Evolutionary conservation across 2,888 invertebrate genomes (phyloP), one percentile per base, ranked within the genome.

Genomic region (Scaptomyza cyrtandrae): DNA sequence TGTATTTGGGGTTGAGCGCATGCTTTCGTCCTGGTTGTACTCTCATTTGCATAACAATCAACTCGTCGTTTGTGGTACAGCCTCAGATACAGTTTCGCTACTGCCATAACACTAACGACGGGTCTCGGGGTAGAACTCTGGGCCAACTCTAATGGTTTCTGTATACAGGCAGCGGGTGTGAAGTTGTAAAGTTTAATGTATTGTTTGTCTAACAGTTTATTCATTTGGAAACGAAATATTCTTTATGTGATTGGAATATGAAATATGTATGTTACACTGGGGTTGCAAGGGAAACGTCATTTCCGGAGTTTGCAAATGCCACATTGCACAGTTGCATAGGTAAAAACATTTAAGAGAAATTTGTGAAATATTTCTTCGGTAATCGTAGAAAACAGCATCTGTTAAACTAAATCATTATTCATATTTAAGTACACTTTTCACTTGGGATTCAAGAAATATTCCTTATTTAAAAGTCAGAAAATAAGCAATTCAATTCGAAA

Each of bases 31-130:
- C 85, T 76, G 86, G 84, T 86, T 75, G 59, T 69, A 39, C 75
- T 76, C 75, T 76, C 86, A 88, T 88, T 88, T 88, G 90, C 88
- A 88, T 88, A 88, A 88, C 86, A 88, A 88, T 90, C 88, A 90
- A 82, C 76, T 89, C 84, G 72, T 71, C 68, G 86, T 86, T 83
- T 88, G 88, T 78, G 88, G 83, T 63, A 73, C 86, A 77, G 84
- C 72, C 65, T 84, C 70, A 65, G 70, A 73, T 64, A 52, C 53
- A 68, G 70, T 58, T 67, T 35, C 45, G 52, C 59, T 16, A 27
- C 41, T 45, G 35, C 11, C 43, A 24, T 61, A 62, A 45, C 43
- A 53, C 59, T 44, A 45, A 64, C 54, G 43, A 56, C 43, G 67
- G 48, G 46, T 45, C 24, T 45, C 46, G 46, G 68, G 69, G 66